phyloP scores from a whole-genome alignment of 2,113 vertebrate species.

The Ptyas mucosa region DNA sequence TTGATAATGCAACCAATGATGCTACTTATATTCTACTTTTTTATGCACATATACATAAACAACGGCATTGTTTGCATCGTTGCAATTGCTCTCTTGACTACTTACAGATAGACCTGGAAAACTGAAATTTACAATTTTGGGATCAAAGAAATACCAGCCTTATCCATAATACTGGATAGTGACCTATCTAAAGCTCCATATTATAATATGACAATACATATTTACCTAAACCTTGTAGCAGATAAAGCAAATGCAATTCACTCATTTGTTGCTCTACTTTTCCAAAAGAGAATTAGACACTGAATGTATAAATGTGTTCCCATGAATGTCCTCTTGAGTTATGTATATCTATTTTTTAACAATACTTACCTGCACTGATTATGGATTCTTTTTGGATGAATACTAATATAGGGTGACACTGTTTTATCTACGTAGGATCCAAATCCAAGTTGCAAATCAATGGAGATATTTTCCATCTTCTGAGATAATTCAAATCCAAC shows the following conservation, averaged over 20 bases:
- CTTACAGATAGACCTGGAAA: background rate
- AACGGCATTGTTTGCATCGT: background rate
- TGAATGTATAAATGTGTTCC: background rate
- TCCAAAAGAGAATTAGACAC: background rate
- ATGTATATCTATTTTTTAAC: background rate
- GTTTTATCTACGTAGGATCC: conserved; percentile 98
- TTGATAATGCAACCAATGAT: background rate
- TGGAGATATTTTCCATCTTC: conserved; percentile 86
- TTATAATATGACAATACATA: background rate
- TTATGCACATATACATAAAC: background rate
- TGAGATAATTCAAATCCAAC: conserved; percentile 88
- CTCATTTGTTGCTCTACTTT: background rate
- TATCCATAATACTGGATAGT: background rate
- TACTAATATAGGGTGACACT: conserved; percentile 92
- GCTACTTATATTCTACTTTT: background rate
- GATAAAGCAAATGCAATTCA: background rate
- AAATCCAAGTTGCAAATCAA: conserved; percentile 90
- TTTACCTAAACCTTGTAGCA: background rate
- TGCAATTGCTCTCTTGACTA: background rate
- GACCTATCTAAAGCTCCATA: background rate
- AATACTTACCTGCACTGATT: conserved; percentile 91
- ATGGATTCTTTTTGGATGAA: conserved; percentile 90
- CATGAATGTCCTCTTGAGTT: background rate
- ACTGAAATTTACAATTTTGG: background rate
- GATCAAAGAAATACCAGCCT: background rate